A percentile compares a stretch with the other conserved stretches of the same genome.
Evolutionary conservation across 2,113 vertebrate species (phyloP).

Genomic region (Xiphorhynchus elegans): DNA sequence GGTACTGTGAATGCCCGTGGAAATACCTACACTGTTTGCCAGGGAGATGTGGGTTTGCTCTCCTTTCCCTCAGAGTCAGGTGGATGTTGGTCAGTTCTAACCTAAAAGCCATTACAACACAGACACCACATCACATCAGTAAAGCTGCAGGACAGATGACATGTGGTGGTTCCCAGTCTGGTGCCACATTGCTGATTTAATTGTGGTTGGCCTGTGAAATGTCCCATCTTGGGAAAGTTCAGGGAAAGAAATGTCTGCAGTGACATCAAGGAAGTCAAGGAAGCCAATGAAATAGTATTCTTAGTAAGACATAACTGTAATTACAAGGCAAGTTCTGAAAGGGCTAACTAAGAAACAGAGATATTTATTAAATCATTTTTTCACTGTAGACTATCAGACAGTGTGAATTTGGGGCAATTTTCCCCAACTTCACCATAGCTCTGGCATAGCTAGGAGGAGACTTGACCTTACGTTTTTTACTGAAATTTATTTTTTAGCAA

Average conservation of each 20-base stretch:
- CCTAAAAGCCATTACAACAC: neutral
- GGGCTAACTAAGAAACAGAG: neutral
- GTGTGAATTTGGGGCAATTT: neutral
- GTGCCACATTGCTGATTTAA: neutral
- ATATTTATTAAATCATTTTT: neutral
- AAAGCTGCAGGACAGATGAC: neutral
- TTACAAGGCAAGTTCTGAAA: neutral
- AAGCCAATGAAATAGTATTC: neutral
- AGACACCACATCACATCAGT: neutral
- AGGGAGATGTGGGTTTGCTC: neutral
- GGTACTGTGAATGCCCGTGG: neutral
- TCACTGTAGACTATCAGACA: neutral
- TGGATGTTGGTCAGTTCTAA: fast-evolving
- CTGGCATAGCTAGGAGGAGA: neutral
- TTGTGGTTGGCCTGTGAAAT: neutral
- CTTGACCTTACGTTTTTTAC: neutral
- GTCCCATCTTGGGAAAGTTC: neutral
- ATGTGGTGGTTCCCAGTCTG: neutral
- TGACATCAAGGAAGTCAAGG: neutral
- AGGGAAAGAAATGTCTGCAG: neutral
- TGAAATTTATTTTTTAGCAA: conserved; percentile 3
- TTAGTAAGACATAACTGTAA: neutral
- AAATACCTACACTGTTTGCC: neutral
- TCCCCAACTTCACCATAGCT: neutral
- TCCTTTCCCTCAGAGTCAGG: neutral